Base-by-base conservation (phyloP, 2,797 vertebrate genomes). In the Helicolenus hilgendorfi region DNA sequence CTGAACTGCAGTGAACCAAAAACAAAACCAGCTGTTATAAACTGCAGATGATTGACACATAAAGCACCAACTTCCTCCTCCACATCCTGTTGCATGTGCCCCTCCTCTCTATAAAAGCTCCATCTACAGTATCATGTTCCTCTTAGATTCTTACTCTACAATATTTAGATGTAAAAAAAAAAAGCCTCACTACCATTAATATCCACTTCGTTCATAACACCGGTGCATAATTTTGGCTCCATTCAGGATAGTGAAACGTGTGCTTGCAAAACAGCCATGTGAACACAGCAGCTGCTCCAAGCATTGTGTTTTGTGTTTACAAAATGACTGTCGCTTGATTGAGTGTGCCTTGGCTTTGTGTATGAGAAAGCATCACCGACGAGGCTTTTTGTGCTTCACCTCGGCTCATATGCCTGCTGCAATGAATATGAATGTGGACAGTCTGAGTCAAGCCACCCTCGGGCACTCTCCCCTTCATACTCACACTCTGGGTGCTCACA, bases 61-160 rank as follows among this genome's bases (percentile, higher is more conserved):
- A 41, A 64, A 15, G 24, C 64, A 70, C 15, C 27, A 68, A 86
- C 89, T 90, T 94, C 92, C 92, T 88, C 85, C 18, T 84, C 3
- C 15, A 85, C 83, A 83, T 93, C 90, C 88, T 86, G 83, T 78
- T 85, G 65, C 24, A 41, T 33, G 29, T 35, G 27, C 6, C 7
- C 11, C 35, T 22, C 55, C 2, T 59, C 5, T 67, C n/a, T 4
- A 80, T n/a, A 49, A 75, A 69, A 83, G 10, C 55, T 33, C 15
- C 10, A 20, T 27, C 9, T 36, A 4, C 11, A 2, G 2, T 56
- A 27, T 81, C 6, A 58, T 36, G 24, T 73, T 84, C 24, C 22
- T 58, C 20, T 60, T 10, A 6, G 1, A 7, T 49, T 62, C 14
- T 29, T 5, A 56, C 18, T 24, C 22, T 58, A 26, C 15, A 6